phyloP scores from a whole-genome alignment of 30 jellyfish, hydroid and myxozoan species.

The Phacellophora camtschatica region DNA sequence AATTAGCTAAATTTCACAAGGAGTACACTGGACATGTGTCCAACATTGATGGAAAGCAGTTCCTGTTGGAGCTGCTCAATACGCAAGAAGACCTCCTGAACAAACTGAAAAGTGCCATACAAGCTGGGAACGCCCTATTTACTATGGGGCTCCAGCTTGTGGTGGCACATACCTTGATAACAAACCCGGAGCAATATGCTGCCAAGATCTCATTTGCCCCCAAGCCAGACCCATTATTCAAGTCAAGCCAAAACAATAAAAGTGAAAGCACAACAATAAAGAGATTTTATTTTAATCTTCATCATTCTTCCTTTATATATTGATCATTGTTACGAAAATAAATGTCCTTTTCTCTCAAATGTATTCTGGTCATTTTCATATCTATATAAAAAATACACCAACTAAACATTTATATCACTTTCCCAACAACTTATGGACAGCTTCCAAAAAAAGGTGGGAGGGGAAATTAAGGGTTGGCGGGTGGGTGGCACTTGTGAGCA shows the following conservation, averaged over 20 bases:
- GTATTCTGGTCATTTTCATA: no score
- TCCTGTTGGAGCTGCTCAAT: neutral
- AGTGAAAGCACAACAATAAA: no score
- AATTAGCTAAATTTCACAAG: neutral
- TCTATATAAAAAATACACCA: no score
- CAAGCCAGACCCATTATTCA: neutral
- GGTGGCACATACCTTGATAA: neutral
- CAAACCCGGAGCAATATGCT: neutral
- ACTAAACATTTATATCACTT: no score
- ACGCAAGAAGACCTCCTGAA: neutral
- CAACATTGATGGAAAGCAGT: neutral
- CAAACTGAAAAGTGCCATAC: neutral
- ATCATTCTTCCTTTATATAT: no score
- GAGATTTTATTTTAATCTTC: no score
- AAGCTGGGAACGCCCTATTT: conserved; percentile 9
- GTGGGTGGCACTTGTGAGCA: no score
- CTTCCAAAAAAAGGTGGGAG: no score
- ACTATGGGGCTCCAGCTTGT: neutral
- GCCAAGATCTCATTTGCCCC: neutral
- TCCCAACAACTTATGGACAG: no score
- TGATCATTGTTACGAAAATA: no score
- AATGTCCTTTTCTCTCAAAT: no score
- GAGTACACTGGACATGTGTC: neutral
- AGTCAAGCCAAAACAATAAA: neutral
- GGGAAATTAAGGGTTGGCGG: no score